Conservation (phyloP, 1,140 invertebrate species). For the Chrysopa pallens region DNA sequence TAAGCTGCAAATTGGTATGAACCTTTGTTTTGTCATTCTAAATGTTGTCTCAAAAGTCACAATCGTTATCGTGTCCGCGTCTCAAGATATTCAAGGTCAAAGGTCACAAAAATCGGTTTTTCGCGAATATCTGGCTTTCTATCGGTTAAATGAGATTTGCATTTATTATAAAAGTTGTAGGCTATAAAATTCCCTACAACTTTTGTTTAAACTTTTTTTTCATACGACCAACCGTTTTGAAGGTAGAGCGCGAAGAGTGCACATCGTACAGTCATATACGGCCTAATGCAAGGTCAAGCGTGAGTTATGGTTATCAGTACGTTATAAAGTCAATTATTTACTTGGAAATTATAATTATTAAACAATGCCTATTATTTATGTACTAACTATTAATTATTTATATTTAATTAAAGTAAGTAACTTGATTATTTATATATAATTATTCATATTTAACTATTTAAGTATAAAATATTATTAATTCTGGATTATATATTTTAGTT, state of each 20-base stretch:
- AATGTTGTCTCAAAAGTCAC: constrained; percentile 6
- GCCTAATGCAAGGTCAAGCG: constrained; percentile 1
- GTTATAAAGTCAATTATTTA: too few species aligned
- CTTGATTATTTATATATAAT: constrained; percentile 11
- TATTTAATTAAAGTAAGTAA: constrained; percentile 1
- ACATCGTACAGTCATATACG: constrained; percentile 1
- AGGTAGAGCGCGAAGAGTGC: constrained; percentile 4
- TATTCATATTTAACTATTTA: constrained; percentile 2
- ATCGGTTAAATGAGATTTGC: constrained; percentile 4
- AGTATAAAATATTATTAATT: constrained; percentile 12
- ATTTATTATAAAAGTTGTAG: constrained; percentile 5
- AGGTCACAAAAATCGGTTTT: constrained; percentile 6
- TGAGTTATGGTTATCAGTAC: constrained; percentile 2
- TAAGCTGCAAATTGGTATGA: constrained; percentile 4
- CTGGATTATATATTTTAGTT: constrained; percentile 11
- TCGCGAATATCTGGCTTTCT: constrained; percentile 5
- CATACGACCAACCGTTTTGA: constrained; percentile 7
- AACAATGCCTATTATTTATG: constrained; percentile 7
- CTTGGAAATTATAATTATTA: too few species aligned
- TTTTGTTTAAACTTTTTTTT: constrained; percentile 5
- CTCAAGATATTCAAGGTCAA: constrained; percentile 7
- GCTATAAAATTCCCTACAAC: constrained; percentile 8
- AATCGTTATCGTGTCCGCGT: constrained; percentile 4
- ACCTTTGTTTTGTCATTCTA: too few species aligned
- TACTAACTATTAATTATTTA: constrained; percentile 4